Evolutionary conservation across 2,797 vertebrate genomes (phyloP), one percentile per base, ranked within the genome.

Genomic region (Takifugu ocellatus): DNA sequence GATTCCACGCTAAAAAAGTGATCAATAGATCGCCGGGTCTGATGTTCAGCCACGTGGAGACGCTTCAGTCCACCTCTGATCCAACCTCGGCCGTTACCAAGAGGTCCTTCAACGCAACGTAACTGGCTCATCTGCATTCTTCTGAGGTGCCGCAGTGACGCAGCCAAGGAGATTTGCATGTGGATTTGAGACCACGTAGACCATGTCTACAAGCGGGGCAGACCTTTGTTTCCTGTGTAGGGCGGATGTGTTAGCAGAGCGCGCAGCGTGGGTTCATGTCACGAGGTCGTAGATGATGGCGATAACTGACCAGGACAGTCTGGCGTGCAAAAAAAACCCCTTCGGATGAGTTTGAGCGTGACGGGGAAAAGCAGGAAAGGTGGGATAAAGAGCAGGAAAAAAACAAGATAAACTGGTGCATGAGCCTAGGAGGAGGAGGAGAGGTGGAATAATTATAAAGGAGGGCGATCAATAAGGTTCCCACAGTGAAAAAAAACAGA

Each of bases 381-480:
- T 53, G 57, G 43, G 27, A 57, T 45, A 43, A 51, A 62, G 44
- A 54, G 57, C 45, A 66, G 51, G 58, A 53, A 53, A 58, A 21
- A 45, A 48, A 50, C 10, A 3, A 54, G 63, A 51, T 45, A 72
- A 68, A 69, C 49, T 61, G 66, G 79, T 63, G 74, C 66, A 51
- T 50, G 61, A 77, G 67, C 36, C 64, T 14, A 39, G 5, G 21
- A 46, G 44, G 17, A 46, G 44, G 6, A 46, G 76, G 56, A 70
- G 70, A 84, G 77, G 84, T 72, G 81, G 87, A 90, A 90, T 91
- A 88, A 89, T 89, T 88, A 89, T 59, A 89, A 87, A 89, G 83
- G 76, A 85, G 84, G 80, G 82, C 85, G 79, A 92, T 92, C 90
- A 89, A 92, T 92, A 91, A 80, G 87, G 88, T 92, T 92, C 90